A percentile compares a stretch with the other conserved stretches of the same genome.
Evolutionary conservation across 2,797 vertebrate genomes (phyloP).

Genomic region (Clarias platycephalus): DNA sequence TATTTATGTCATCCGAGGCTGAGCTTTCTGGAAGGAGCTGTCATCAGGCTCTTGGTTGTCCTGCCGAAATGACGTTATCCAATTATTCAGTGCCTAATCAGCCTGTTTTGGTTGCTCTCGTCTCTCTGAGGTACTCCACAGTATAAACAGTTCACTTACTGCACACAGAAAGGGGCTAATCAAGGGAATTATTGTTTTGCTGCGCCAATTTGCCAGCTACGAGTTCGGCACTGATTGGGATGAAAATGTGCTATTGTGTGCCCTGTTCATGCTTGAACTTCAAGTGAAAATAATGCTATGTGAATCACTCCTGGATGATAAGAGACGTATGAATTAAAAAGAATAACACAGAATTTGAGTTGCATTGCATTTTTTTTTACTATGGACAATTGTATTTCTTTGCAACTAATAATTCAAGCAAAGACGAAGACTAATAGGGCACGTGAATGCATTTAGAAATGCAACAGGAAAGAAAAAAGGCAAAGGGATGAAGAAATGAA

Average conservation of each 20-base stretch:
- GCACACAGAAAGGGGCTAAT: conserved; percentile 99
- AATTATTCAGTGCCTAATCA: conserved; percentile 99
- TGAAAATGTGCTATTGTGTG: conserved; percentile 90
- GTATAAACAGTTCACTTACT: conserved; percentile 99
- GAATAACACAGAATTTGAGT: conserved; percentile 51
- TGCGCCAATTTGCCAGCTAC: conserved; percentile 99
- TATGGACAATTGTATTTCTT: not conserved
- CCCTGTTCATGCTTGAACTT: conserved; percentile 69
- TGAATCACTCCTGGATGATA: conserved; percentile 61
- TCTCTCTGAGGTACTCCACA: conserved; percentile 99
- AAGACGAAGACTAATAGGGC: not conserved
- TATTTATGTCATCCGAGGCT: conserved; percentile 88
- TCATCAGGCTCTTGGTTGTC: conserved; percentile 95
- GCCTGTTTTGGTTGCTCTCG: conserved; percentile 99
- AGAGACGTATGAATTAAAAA: conserved; percentile 69
- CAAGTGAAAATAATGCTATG: conserved; percentile 74
- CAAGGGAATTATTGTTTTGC: conserved; percentile 99
- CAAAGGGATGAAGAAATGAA: not conserved
- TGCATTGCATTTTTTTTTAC: conserved; percentile 30
- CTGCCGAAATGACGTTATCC: conserved; percentile 99
- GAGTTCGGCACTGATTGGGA: conserved; percentile 99
- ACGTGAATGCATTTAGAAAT: not conserved
- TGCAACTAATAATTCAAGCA: not conserved
- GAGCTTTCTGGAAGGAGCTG: conserved; percentile 92
- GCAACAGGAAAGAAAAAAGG: not conserved